Evolutionary conservation across 2,888 invertebrate genomes (phyloP).

Genomic region (Amorpha juglandis): DNA sequence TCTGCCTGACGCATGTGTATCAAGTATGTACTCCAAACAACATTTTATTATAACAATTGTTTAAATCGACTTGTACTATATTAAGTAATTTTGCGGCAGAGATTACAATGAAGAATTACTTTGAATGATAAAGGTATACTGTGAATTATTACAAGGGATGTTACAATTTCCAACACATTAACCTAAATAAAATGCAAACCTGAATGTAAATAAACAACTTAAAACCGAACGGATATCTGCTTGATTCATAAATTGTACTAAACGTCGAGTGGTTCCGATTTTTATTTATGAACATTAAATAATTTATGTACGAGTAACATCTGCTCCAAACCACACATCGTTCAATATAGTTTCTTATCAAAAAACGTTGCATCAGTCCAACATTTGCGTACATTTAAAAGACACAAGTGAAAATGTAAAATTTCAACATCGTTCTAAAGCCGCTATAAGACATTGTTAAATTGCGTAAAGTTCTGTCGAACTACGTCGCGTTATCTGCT

Average conservation of each 20-base stretch:
- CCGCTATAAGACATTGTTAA: constrained; percentile 25
- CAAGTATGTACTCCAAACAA: too few relatives aligned
- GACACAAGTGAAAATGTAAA: constrained; percentile 10
- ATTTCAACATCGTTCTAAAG: constrained; percentile 17
- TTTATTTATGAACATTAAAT: constrained; percentile 6
- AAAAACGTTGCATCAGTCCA: neutral
- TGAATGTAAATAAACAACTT: neutral
- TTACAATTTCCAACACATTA: neutral
- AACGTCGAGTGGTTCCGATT: constrained; percentile 3
- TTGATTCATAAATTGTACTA: neutral
- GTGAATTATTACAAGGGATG: neutral
- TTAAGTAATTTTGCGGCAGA: too few relatives aligned
- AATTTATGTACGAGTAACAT: neutral
- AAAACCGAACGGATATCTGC: neutral
- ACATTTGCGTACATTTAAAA: constrained; percentile 6
- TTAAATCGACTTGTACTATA: too few relatives aligned
- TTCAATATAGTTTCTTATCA: neutral
- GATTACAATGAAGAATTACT: neutral
- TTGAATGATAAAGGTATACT: neutral
- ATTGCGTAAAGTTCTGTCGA: constrained; percentile 28
- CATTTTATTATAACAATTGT: too few relatives aligned
- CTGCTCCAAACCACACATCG: neutral
- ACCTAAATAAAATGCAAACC: neutral
- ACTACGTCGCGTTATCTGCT: constrained; percentile 32
- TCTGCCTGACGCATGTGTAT: too few relatives aligned